Conservation (phyloP, 2,888 invertebrate species). For the Cataglyphis altisquamis region DNA sequence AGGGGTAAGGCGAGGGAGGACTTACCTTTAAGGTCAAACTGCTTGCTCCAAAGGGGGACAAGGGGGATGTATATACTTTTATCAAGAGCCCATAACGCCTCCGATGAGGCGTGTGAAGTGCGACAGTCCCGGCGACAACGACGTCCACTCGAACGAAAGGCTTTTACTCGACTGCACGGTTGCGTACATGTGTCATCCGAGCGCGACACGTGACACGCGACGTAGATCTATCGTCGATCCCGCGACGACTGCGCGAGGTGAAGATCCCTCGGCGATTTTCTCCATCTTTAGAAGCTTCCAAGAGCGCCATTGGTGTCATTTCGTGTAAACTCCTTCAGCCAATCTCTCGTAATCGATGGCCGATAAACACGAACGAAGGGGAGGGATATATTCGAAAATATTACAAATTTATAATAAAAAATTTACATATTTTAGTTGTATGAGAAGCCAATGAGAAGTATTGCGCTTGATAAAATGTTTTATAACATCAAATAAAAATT, state of each 20-base stretch:
- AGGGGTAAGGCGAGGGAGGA: not conserved
- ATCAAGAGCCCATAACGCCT: slow-evolving; percentile 29
- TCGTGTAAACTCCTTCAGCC: not conserved
- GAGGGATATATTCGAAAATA: not conserved
- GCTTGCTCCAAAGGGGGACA: not conserved
- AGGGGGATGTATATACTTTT: not conserved
- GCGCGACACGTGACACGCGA: slow-evolving; percentile 66
- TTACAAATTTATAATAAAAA: no score
- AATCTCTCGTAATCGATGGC: not conserved
- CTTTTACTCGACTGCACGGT: slow-evolving; percentile 58
- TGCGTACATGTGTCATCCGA: slow-evolving; percentile 71
- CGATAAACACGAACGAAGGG: not conserved
- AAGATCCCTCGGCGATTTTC: not conserved
- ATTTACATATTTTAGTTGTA: no score
- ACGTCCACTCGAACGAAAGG: slow-evolving; percentile 53
- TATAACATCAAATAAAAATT: not conserved
- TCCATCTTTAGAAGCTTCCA: not conserved
- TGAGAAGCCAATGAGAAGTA: no score
- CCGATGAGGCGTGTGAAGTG: not conserved
- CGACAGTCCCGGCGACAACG: not conserved
- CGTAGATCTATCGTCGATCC: not conserved
- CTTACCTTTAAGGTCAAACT: not conserved
- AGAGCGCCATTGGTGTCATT: not conserved
- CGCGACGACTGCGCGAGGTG: not conserved
- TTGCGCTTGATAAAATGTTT: no score